phyloP scores from a whole-genome alignment of 2,113 vertebrate genomes.

The Himantopus leucocephalus region DNA sequence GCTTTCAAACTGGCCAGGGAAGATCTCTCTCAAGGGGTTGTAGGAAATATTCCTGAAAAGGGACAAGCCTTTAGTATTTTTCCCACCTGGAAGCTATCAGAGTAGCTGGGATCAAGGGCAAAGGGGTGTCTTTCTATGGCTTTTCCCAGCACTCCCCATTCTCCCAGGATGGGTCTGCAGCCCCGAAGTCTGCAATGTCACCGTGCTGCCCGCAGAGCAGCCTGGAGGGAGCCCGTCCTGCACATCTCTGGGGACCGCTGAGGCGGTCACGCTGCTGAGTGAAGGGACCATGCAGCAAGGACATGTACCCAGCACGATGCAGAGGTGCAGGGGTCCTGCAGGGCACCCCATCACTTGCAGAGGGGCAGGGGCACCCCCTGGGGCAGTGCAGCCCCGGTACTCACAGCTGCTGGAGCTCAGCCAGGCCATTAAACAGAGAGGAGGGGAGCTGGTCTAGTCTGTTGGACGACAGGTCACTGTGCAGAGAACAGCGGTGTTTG shows the following conservation, averaged over 20 bases:
- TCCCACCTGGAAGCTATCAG: neutral
- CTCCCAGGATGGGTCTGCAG: accelerated
- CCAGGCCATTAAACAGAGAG: slow-evolving; percentile 42
- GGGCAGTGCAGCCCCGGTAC: neutral
- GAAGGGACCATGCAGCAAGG: neutral
- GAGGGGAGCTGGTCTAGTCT: slow-evolving; percentile 54
- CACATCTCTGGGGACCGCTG: too few species aligned
- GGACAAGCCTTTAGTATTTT: neutral
- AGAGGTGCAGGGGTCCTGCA: neutral
- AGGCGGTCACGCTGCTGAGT: neutral
- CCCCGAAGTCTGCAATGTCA: accelerated
- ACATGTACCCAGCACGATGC: accelerated
- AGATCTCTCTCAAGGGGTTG: slow-evolving; percentile 62
- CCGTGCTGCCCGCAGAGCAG: accelerated
- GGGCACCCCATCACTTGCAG: neutral
- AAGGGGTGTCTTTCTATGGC: too few species aligned
- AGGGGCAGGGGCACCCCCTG: neutral
- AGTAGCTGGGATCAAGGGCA: neutral
- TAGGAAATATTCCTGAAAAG: slow-evolving; percentile 71
- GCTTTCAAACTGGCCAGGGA: slow-evolving; percentile 62
- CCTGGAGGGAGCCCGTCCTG: accelerated
- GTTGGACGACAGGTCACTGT: slow-evolving; percentile 71
- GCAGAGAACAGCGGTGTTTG: neutral
- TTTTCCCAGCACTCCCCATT: neutral
- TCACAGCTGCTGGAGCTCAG: slow-evolving; percentile 71